A percentile compares a stretch with the other conserved stretches of the same genome.
Conservation (phyloP, 1,140 invertebrate genomes). For the Anastrepha obliqua region DNA sequence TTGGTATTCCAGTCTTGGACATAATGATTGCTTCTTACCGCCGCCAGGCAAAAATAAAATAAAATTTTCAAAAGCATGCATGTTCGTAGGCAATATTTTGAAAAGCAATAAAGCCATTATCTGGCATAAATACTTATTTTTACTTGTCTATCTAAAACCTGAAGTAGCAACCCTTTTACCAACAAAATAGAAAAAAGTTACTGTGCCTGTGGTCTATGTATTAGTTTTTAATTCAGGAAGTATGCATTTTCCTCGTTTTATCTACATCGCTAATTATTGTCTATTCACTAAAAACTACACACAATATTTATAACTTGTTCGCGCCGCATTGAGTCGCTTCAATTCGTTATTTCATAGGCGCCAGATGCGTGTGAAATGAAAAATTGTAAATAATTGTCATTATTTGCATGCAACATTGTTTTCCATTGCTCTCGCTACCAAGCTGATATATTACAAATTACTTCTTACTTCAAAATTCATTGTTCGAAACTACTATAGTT, state of each 20-base stretch:
- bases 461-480: background rate
- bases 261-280: background rate
- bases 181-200: no score
- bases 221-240: no score
- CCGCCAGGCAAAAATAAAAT: no score
- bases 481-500: background rate
- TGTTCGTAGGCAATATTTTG: no score
- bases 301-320: background rate
- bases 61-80: no score
- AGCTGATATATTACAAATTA: background rate
- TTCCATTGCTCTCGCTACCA: background rate
- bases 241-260: background rate
- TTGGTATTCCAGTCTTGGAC: no score
- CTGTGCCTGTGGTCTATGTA: no score
- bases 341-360: background rate
- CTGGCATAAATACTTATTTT: no score
- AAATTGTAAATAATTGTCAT: constrained; percentile 5
- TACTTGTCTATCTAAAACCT: no score
- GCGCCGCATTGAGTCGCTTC: background rate
- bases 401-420: constrained; percentile 30
- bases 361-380: constrained; percentile 29
- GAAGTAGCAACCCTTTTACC: no score
- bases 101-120: no score
- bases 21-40: no score
- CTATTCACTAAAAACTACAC: constrained; percentile 1